Base-by-base conservation (phyloP, 2,888 invertebrate species). In the Xestia rhomboidea region DNA sequence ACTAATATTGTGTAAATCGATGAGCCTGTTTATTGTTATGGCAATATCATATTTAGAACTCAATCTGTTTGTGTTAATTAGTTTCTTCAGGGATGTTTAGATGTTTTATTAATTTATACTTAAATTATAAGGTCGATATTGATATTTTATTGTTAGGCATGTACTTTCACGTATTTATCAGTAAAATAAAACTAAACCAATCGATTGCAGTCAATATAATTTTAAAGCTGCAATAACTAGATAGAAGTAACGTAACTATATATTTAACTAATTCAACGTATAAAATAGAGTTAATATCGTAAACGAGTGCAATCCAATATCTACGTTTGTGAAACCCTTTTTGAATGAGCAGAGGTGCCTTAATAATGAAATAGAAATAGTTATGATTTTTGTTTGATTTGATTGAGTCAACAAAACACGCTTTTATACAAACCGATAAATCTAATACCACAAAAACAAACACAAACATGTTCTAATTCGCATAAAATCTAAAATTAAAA, bases 1-100 rank as follows among this genome's bases (percentile, higher is more conserved):
- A 81, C 81, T 84, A 85, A 83, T 77, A 87, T 85, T 82, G 85
- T 83, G 83, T 86, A 81, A 86, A 85, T 87, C 82, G 74, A 88
- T 77, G 76, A 77, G 71, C 62, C 79, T 82, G 79, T 87, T 87
- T 87, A 83, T 84, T 83, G 83, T 87, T 85, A 81, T 85, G 78
- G 74, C 87, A 86, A 86, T 87, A 79, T 74, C 60, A 66, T 74
- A 80, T 81, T 82, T 79, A 83, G 79, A 76, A 78, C 78, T 83
- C 68, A 86, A 85, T 85, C 71, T 70, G 80, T 77, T 80, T 82
- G 70, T 79, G 72, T 79, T 68, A 72, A 82, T 85, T 79, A 64
- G 82, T 79, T 82, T 82, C 64, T 69, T 79, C n/a, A 57, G 51
- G 44, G 30, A 54, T 62, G 44, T 57, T 78, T 64, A 27, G 21